These are phyloP conservation scores for Copidosoma aretas DNA, from an alignment of 2,888 invertebrate species.

Conservation along the genomic window DNA sequence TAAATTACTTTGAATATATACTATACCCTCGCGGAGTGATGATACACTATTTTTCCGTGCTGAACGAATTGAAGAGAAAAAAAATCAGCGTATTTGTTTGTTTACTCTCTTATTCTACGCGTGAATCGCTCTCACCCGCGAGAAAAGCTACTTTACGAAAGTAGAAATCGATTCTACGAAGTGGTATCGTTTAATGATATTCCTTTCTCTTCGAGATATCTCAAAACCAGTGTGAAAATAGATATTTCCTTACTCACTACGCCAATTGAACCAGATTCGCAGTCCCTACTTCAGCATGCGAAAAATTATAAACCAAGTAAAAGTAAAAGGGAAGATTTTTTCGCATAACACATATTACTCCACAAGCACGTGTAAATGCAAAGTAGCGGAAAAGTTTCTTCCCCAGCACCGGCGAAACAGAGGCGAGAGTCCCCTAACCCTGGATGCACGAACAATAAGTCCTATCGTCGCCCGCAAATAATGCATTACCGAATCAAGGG, in stretches of 20 bases:
- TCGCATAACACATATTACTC: background rate
- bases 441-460: background rate
- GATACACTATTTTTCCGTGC: too few relatives aligned
- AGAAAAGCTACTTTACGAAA: slow-evolving; percentile 1
- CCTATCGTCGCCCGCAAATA: background rate
- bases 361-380: slow-evolving; percentile 19
- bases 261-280: too few relatives aligned
- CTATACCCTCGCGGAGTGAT: too few relatives aligned
- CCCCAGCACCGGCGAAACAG: background rate
- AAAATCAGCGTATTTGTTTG: too few relatives aligned
- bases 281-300: background rate
- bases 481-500: slow-evolving; percentile 13
- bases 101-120: too few relatives aligned
- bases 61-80: too few relatives aligned
- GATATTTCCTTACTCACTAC: too few relatives aligned
- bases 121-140: background rate
- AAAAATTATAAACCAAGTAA: background rate
- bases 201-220: background rate
- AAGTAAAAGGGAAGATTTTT: background rate
- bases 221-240: too few relatives aligned
- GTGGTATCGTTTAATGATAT: slow-evolving; percentile 20
- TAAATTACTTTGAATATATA: too few relatives aligned
- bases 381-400: slow-evolving; percentile 14
- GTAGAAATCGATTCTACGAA: slow-evolving; percentile 20
- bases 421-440: background rate